phyloP scores from a whole-genome alignment of 2,888 invertebrate genomes.

The Cheilosia vernalis region DNA sequence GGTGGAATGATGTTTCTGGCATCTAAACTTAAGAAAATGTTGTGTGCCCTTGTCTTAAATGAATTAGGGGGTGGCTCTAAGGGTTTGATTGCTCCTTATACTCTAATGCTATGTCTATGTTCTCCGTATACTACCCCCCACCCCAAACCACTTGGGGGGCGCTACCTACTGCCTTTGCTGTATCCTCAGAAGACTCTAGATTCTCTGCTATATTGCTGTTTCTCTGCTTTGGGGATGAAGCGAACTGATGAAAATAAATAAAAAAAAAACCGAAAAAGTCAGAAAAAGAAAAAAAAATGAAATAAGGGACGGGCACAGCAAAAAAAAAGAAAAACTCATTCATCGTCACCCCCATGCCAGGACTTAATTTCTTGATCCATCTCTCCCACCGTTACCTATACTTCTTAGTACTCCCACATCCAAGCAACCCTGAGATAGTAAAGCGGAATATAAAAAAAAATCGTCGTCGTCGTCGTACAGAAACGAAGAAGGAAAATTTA shows the following conservation, averaged over 20 bases:
- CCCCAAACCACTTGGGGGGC: constrained; percentile 24
- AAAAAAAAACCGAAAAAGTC: constrained; percentile 68
- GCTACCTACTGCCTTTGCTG: constrained; percentile 42
- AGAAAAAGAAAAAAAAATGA: constrained; percentile 74
- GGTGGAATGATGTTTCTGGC: constrained; percentile 73
- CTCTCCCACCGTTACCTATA: constrained; percentile 45
- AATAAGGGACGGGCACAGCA: constrained; percentile 66
- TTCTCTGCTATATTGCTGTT: constrained; percentile 48
- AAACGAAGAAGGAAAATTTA: constrained; percentile 74
- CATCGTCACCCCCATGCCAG: constrained; percentile 74
- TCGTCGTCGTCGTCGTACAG: constrained; percentile 24
- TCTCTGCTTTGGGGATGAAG: constrained; percentile 56
- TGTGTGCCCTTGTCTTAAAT: constrained; percentile 75
- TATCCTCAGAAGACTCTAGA: constrained; percentile 67
- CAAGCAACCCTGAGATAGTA: constrained; percentile 63
- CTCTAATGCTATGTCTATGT: constrained; percentile 70
- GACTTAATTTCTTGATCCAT: constrained; percentile 75
- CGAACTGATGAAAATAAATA: constrained; percentile 39
- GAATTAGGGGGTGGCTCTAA: constrained; percentile 75
- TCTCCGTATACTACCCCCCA: constrained; percentile 12
- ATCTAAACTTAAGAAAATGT: constrained; percentile 75
- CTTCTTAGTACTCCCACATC: constrained; percentile 60
- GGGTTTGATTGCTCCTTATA: constrained; percentile 73
- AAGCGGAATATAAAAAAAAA: constrained; percentile 22
- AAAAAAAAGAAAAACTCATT: constrained; percentile 62